phyloP scores from a whole-genome alignment of 2,888 invertebrate species.

The Phragmatobia fuliginosa region DNA sequence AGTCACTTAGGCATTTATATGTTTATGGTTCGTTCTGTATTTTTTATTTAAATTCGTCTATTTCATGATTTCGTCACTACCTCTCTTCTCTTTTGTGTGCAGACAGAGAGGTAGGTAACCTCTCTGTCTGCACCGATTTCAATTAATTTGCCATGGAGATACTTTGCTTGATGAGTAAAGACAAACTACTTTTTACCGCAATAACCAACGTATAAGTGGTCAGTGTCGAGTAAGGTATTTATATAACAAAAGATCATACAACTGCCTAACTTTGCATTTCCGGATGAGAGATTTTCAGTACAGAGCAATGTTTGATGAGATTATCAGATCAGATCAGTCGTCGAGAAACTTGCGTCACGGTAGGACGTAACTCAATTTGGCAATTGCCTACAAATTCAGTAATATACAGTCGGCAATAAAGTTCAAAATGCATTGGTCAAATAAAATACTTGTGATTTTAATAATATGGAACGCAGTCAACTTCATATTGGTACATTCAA shows the following conservation, averaged over 20 bases:
- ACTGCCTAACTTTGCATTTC: background rate
- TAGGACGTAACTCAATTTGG: background rate
- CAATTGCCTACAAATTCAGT: background rate
- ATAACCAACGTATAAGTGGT: too few relatives aligned
- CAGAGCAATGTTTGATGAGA: background rate
- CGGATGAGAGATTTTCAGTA: background rate
- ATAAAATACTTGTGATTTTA: background rate
- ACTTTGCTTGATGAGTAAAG: too few relatives aligned
- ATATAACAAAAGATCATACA: background rate
- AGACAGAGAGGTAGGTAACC: too few relatives aligned
- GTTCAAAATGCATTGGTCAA: background rate
- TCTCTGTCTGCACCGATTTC: too few relatives aligned
- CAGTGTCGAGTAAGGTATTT: too few relatives aligned
- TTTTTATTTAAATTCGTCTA: too few relatives aligned
- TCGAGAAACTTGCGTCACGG: background rate
- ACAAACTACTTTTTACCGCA: too few relatives aligned
- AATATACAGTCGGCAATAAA: background rate
- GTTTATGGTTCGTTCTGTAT: too few relatives aligned
- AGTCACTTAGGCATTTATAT: too few relatives aligned
- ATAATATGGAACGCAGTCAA: background rate
- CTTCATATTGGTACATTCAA: background rate
- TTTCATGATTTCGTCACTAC: too few relatives aligned
- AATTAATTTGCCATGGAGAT: too few relatives aligned
- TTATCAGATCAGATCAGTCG: constrained; percentile 9
- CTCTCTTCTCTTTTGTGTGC: too few relatives aligned